Conservation (phyloP, 64 coral and sea anemone genomes). For the Trachythela sp. region DNA sequence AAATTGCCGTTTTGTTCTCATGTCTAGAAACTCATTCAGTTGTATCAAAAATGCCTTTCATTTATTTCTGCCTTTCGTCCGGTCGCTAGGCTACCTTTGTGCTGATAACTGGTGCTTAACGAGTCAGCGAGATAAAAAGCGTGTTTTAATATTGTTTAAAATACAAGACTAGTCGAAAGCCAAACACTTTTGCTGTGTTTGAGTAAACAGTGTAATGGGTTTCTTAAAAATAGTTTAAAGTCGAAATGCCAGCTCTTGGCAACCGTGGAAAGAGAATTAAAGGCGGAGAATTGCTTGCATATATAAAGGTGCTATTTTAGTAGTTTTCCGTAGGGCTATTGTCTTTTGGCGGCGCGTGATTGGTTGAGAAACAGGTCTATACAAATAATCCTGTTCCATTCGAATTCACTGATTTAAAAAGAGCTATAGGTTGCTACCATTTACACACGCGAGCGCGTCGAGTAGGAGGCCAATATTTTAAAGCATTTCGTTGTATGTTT, state of each 20-base stretch:
- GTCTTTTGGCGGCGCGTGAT: background rate
- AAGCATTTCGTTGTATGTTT: background rate
- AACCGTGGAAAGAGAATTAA: background rate
- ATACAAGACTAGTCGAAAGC: background rate
- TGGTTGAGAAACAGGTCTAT: background rate
- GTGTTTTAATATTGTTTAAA: background rate
- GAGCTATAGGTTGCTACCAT: background rate
- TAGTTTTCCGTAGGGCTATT: background rate
- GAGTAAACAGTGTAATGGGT: background rate
- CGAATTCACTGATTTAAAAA: constrained; percentile 18
- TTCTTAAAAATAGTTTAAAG: background rate
- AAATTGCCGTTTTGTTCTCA: background rate
- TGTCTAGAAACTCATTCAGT: background rate
- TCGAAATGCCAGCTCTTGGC: background rate
- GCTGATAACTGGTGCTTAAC: background rate
- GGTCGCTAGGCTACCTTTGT: background rate
- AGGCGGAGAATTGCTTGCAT: background rate
- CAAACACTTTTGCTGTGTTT: background rate
- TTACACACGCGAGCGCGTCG: background rate
- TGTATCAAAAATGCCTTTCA: background rate
- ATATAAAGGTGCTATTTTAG: background rate
- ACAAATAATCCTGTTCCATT: background rate
- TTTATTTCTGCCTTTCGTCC: background rate
- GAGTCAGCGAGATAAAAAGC: background rate
- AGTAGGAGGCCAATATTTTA: background rate